Conservation (phyloP, 2,888 invertebrate genomes). For the Priocnemis perturbator region DNA sequence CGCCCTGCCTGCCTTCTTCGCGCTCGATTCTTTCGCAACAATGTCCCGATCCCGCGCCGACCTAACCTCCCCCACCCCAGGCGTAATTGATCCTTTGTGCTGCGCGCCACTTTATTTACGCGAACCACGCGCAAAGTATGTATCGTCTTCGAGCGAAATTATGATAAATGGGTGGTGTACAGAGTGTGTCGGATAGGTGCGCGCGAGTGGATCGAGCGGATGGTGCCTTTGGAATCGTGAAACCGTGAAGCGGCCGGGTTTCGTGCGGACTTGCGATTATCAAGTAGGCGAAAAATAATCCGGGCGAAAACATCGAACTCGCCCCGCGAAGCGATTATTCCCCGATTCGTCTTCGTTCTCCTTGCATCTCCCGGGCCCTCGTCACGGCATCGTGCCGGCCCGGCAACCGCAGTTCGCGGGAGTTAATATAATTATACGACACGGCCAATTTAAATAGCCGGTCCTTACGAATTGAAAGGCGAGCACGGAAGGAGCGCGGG, state of each 20-base stretch:
- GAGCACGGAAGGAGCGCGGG: not conserved
- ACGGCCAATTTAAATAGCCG: constrained; percentile 54
- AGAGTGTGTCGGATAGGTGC: too few species aligned
- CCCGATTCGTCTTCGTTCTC: not conserved
- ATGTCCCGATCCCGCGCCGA: too few species aligned
- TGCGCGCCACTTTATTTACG: too few species aligned
- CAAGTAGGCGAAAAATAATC: not conserved
- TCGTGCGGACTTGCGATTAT: not conserved
- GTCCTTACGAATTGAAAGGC: not conserved
- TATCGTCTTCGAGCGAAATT: too few species aligned
- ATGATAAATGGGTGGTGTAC: too few species aligned
- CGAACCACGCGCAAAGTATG: too few species aligned
- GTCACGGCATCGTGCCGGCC: not conserved
- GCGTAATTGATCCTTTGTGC: too few species aligned
- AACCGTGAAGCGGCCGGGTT: too few species aligned
- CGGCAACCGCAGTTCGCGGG: constrained; percentile 31
- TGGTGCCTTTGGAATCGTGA: too few species aligned
- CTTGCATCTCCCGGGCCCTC: not conserved
- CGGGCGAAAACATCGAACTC: not conserved
- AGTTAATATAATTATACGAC: constrained; percentile 61
- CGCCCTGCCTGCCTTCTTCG: not conserved
- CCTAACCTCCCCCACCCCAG: too few species aligned
- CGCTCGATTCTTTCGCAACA: too few species aligned
- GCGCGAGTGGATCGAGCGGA: too few species aligned
- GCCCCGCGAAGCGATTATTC: not conserved